phyloP scores from a whole-genome alignment of 2,888 invertebrate genomes.

The Trimorus sp. region DNA sequence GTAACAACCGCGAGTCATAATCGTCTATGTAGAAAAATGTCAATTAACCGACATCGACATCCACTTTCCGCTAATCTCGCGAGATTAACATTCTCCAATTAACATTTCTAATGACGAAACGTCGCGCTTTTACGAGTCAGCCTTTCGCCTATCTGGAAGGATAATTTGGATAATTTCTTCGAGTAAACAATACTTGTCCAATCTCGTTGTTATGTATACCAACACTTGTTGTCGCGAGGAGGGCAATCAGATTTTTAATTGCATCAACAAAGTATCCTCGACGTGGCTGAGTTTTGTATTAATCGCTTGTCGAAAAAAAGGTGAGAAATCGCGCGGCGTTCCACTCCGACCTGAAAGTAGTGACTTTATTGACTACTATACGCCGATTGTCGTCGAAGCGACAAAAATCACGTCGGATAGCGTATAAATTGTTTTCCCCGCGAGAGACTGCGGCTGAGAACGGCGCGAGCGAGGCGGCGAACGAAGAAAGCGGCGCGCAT shows the following conservation, averaged over 20 bases:
- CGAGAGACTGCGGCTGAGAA: neutral
- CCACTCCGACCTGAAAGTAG: conserved; percentile 16
- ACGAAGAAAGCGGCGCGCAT: conserved; percentile 1
- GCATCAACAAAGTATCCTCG: conserved; percentile 15
- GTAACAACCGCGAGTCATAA: no score
- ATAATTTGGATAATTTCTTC: no score
- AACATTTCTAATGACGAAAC: no score
- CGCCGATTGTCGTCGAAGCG: conserved; percentile 25
- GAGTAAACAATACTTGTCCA: no score
- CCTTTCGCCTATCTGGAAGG: no score
- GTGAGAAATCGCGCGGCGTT: conserved; percentile 18
- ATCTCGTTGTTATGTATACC: no score
- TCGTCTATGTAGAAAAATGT: no score
- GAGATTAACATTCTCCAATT: no score
- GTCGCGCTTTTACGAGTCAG: no score
- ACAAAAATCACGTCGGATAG: conserved; percentile 33
- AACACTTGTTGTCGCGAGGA: no score
- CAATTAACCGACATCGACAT: no score
- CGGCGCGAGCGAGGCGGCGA: neutral
- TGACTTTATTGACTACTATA: conserved; percentile 37
- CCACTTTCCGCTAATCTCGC: no score
- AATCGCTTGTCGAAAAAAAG: conserved; percentile 28
- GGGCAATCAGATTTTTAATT: neutral
- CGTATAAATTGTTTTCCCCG: conserved; percentile 37
- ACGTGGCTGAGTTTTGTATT: neutral